Base-by-base conservation (phyloP, 2,888 invertebrate genomes). In the Drosophila nigricruria region DNA sequence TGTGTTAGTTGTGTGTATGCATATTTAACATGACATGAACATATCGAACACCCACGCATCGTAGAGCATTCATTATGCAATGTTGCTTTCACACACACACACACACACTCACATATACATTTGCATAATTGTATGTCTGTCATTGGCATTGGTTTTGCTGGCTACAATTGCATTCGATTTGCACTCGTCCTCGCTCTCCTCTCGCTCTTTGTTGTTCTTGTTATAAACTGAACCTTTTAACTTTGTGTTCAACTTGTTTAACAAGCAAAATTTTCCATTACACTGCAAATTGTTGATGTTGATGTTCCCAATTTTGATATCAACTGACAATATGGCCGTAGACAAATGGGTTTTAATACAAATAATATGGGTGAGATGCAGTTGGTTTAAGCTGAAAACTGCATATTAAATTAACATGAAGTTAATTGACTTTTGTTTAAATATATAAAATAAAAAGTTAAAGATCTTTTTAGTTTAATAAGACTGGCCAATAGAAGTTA, bases 241-340 rank as follows among this genome's bases (percentile, higher is more conserved):
- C 88, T 85, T 85, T 88, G 88, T 82, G 83, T 85, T 82, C 86
- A 85, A 82, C 85, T 78, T 88, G 88, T 82, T 88, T 70, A 84
- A 85, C 86, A 78, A 72, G 76, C 86, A 68, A 70, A 71, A 87
- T 78, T 85, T 79, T 53, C 40, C 67, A 80, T 77, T 73, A 76
- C 72, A 75, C 79, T 57, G 77, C 80, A 60, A 50, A 77, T 47
- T 67, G 62, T 20, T 32, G 18, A 25, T n/a, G 43, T 23, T 20
- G 42, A 47, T 52, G 70, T 75, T 77, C 63, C 54, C 5, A 47
- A 52, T 50, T 50, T n/a, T 0, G 38, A 59, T 14, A 42, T 53
- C 45, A 38, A n/a, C 53, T 20, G 36, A 14, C 14, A 8, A 54
- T 63, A 32, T 53, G 14, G 0, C 10, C n/a, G 8, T 0, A 5